Percentiles rank a stretch among this genome's conserved stretches.
These are phyloP conservation scores for Agriopis aurantiaria DNA, from an alignment of 2,888 invertebrate species.

Conservation along the genomic window DNA sequence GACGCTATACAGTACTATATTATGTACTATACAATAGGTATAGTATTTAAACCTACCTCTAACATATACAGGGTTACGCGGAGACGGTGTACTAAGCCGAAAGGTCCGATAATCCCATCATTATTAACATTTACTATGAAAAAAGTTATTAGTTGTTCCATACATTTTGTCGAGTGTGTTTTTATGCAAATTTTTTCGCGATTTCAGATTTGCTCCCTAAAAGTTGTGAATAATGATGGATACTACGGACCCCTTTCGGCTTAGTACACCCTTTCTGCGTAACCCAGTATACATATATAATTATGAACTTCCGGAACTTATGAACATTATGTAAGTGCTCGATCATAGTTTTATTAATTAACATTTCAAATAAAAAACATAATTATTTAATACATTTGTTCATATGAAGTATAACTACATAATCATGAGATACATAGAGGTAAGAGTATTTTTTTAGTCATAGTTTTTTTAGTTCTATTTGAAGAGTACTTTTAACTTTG, in stretches of 20 bases:
- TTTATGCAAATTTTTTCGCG: no score
- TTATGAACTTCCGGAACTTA: neutral
- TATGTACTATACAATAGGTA: neutral
- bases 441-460: slow-evolving; percentile 12
- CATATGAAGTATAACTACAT: neutral
- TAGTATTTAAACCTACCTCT: slow-evolving; percentile 6
- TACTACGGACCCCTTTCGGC: no score
- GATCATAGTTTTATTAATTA: neutral
- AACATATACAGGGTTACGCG: neutral
- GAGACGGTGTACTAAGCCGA: no score
- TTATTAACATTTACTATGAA: no score
- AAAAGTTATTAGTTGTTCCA: no score
- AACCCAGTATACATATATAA: neutral
- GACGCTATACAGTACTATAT: neutral
- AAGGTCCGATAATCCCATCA: no score
- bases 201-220: no score
- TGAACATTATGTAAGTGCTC: neutral
- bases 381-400: neutral
- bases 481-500: neutral
- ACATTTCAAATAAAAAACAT: neutral
- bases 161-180: no score
- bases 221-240: no score
- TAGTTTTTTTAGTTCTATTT: neutral
- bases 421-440: neutral
- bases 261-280: no score